Evolutionary conservation across 2,113 vertebrate genomes (phyloP), one percentile per base, ranked within the genome.

Genomic region (Smithornis capensis): DNA sequence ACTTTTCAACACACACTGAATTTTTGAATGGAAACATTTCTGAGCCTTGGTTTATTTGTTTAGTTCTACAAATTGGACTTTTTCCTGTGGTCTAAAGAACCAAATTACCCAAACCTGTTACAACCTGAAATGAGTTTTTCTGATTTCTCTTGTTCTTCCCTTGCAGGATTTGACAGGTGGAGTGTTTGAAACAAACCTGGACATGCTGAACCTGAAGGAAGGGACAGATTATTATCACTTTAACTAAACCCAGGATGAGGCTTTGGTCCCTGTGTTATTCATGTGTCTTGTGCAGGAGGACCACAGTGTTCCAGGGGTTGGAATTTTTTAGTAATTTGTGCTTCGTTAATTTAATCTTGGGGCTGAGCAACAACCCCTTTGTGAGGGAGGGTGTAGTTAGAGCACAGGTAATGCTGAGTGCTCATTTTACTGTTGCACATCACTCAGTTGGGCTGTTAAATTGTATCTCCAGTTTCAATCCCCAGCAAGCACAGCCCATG

Each of bases 121-220:
- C 22, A 75, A 5, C 19, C 49, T 42, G 44, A 59, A n/a, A 19
- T 21, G 17, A n/a, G 45, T 37, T 25, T 47, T 37, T 68, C 31
- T 38, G 60, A 40, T 15, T 25, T 28, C 57, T 64, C 7, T 31
- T 52, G 52, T 62, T 35, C 25, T 62, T 56, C 33, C 81, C 29
- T 29, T 2, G 1, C 85, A 99, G 99, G 99, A 99, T 96, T 98
- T 99, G 97, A 99, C 99, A 4, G 98, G 97, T 22, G 99, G 99
- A 3, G 97, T 93, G 4, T 98, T 99, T 89, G 99, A 99, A 93
- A 96, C 98, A 78, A 99, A 99, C 95, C 96, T 99, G 84, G 95
- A 73, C 59, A 98, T 76, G 1, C 97, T 98, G 89, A 91, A 97
- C 71, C 94, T 98, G 95, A 97, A 94, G 83, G 99, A 99, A 94